Percentiles rank a stretch among this genome's conserved stretches.
phyloP scores from a whole-genome alignment of 2,797 vertebrate species.

The Coregonus ussuriensis region DNA sequence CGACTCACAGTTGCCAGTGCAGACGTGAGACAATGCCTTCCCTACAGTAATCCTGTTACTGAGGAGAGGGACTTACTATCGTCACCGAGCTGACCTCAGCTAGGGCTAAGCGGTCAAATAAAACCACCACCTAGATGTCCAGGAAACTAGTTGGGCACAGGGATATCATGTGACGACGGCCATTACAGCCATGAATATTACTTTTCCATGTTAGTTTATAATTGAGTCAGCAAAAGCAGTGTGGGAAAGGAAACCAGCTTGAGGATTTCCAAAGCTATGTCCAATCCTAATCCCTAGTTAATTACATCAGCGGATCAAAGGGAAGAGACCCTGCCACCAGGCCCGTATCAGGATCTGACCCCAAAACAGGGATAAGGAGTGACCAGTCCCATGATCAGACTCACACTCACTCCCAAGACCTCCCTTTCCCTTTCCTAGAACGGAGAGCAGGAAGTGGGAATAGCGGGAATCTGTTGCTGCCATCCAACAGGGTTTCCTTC shows the following conservation, averaged over 20 bases:
- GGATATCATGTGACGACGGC: background rate
- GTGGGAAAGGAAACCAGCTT: conserved; percentile 69
- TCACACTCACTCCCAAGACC: conserved; percentile 9
- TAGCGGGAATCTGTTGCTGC: conserved; percentile 49
- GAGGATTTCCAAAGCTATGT: conserved; percentile 40
- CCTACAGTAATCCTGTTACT: background rate
- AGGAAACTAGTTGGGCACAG: too few relatives aligned
- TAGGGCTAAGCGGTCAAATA: too few relatives aligned
- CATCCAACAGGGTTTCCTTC: conserved; percentile 56
- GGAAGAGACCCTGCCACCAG: conserved; percentile 25
- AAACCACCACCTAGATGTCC: too few relatives aligned
- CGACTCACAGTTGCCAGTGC: too few relatives aligned
- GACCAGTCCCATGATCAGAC: conserved; percentile 26
- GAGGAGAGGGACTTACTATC: too few relatives aligned
- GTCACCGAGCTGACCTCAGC: background rate
- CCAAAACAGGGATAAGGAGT: conserved; percentile 33
- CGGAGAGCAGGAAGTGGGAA: conserved; percentile 54
- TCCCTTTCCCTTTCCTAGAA: conserved; percentile 15
- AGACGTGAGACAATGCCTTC: too few relatives aligned
- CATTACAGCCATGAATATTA: background rate
- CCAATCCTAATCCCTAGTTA: conserved; percentile 33
- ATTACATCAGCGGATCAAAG: conserved; percentile 38
- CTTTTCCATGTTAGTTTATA: conserved; percentile 19
- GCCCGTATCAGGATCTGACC: conserved; percentile 27
- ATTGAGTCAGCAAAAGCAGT: conserved; percentile 51